A percentile compares a stretch with the other conserved stretches of the same genome.
Evolutionary conservation across 1,140 invertebrate genomes (phyloP).

Genomic region (Hermatobates lingyangjiaoensis): DNA sequence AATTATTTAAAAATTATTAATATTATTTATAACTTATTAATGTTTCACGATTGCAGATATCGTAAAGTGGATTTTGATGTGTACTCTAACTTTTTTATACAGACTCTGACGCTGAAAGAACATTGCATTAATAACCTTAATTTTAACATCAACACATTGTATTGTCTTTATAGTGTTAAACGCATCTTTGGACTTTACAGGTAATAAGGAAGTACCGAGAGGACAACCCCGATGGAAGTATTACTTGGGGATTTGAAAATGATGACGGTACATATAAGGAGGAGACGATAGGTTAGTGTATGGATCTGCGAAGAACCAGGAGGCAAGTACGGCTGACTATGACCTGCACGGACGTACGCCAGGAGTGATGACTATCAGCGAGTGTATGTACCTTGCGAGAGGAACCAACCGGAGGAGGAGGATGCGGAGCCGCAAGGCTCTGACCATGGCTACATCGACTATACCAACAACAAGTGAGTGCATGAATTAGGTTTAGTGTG

Average conservation of each 20-base stretch:
- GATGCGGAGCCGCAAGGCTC: conserved; percentile 23
- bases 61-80: no score
- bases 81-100: no score
- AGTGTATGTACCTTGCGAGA: conserved; percentile 44
- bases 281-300: conserved; percentile 60
- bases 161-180: no score
- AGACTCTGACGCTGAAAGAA: no score
- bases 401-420: conserved; percentile 34
- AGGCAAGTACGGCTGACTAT: conserved; percentile 51
- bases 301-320: conserved; percentile 56
- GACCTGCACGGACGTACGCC: conserved; percentile 59
- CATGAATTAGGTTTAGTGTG: no score
- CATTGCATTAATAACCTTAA: no score
- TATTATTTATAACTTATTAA: no score
- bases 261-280: conserved; percentile 63
- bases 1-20: no score
- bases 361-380: conserved; percentile 50
- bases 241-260: conserved; percentile 71
- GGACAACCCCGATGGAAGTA: conserved; percentile 60
- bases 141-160: no score
- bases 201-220: conserved; percentile 41
- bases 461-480: conserved; percentile 24
- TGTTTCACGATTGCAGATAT: no score
- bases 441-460: conserved; percentile 37
- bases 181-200: no score